Evolutionary conservation across 2,888 invertebrate species (phyloP), one percentile per base, ranked within the genome.

Genomic region (Xylophagus ater): DNA sequence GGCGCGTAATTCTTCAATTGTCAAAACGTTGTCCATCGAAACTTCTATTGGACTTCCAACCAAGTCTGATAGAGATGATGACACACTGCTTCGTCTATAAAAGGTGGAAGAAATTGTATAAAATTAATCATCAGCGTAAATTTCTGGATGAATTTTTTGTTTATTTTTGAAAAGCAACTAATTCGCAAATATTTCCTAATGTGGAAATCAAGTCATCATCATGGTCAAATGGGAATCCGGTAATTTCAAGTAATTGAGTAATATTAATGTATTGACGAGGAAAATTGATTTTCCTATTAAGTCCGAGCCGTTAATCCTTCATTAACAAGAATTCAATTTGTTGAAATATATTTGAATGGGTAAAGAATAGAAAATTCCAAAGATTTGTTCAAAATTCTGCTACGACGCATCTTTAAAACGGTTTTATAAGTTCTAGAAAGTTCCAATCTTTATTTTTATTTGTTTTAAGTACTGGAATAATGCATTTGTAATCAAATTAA

Each of bases 1-100:
- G 42, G 73, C 69, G 35, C 78, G 73, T 46, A 81, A 62, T 55
- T 79, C 79, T 58, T 81, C 81, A 51, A 81, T 78, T 44, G 78
- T 78, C 45, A 79, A 60, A 40, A 73, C 71, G 51, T 73, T 72
- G 45, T 63, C 63, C 51, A 57, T 53, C 43, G 54, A 59, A 13
- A 62, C 56, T 51, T 63, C 62, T 44, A 60, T 46, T 12, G 63
- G 62, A 42, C 61, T 60, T 38, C 60, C 61, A 29, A 62, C 63
- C 40, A 64, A 49, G 53, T 64, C 64, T 9, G 64, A 62, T 47
- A 64, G 43, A 12, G 64, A 64, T 17, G 63, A 62, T 12, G 64
- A 64, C 48, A 64, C 53, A 39, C 53, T 62, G 53, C 54, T 59
- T 47, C 59, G 59, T 45, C 64, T 63, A 49, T 12, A 61, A 60